These are phyloP conservation scores for Ophraella communa DNA, from an alignment of 2,888 invertebrate species.

Conservation along the genomic window DNA sequence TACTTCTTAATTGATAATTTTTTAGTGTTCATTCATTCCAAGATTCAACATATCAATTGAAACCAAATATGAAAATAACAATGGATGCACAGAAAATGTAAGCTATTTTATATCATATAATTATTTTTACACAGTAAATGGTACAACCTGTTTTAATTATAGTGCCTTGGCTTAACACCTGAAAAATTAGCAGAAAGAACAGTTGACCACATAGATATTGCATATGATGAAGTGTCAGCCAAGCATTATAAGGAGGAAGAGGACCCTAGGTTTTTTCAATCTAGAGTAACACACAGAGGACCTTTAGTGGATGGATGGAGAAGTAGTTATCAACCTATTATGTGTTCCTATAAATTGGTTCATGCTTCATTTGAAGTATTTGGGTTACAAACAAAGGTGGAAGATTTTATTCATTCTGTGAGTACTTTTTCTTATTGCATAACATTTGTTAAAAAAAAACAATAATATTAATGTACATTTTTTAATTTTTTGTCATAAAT, in stretches of 20 bases:
- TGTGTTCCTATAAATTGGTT: conserved; percentile 93
- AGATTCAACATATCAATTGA: conserved; percentile 84
- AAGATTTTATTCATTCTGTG: conserved; percentile 86
- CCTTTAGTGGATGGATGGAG: conserved; percentile 86
- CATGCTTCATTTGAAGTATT: conserved; percentile 89
- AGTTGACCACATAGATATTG: conserved; percentile 86
- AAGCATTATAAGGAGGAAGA: conserved; percentile 91
- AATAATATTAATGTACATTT: too few species aligned
- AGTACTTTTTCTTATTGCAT: conserved; percentile 31
- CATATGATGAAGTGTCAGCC: conserved; percentile 82
- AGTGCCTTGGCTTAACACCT: conserved; percentile 77
- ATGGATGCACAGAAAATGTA: conserved; percentile 88
- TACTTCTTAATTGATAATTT: conserved; percentile 46
- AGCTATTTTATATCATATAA: conserved; percentile 54
- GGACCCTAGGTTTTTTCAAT: conserved; percentile 85
- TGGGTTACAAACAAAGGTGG: conserved; percentile 88
- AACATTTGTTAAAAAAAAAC: too few species aligned
- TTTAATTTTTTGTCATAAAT: too few species aligned
- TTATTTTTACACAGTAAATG: neutral
- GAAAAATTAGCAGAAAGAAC: conserved; percentile 76
- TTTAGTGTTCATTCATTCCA: conserved; percentile 89
- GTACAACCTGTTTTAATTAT: conserved; percentile 45
- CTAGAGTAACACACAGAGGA: conserved; percentile 81
- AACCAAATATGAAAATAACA: conserved; percentile 89
- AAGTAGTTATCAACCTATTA: conserved; percentile 75